Evolutionary conservation across 2,888 invertebrate species (phyloP).

Genomic region (Drosophila infuscata): DNA sequence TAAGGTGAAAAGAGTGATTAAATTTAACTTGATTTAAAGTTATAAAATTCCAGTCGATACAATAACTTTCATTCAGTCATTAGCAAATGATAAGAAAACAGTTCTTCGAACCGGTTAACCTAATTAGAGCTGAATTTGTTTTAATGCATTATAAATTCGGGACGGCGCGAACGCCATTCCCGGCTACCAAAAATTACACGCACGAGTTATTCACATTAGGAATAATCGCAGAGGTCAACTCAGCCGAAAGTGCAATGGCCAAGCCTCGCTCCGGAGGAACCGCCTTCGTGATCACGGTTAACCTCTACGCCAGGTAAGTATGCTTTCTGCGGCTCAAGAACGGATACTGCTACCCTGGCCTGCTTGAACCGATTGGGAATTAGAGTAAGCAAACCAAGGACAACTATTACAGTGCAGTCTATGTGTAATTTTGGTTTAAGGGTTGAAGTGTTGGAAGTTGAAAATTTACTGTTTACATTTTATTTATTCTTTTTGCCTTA

Average conservation of each 20-base stretch:
- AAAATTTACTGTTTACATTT: too few relatives aligned
- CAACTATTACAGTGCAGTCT: too few relatives aligned
- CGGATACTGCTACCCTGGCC: neutral
- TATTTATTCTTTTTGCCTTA: too few relatives aligned
- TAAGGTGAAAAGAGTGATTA: neutral
- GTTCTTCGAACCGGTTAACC: rapidly evolving
- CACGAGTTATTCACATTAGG: conserved; percentile 77
- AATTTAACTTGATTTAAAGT: neutral
- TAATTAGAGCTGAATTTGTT: rapidly evolving
- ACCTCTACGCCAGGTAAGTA: conserved; percentile 79
- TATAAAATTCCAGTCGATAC: neutral
- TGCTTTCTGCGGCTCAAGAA: conserved; percentile 40
- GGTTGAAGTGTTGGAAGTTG: too few relatives aligned
- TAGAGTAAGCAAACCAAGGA: too few relatives aligned
- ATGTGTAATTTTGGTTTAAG: too few relatives aligned
- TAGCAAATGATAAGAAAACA: neutral
- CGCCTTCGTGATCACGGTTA: conserved; percentile 79
- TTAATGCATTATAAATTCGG: conserved; percentile 45
- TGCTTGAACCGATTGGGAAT: conserved; percentile 42
- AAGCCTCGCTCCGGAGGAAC: conserved; percentile 77
- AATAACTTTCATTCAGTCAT: neutral
- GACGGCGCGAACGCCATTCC: conserved; percentile 76
- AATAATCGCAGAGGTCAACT: conserved; percentile 78
- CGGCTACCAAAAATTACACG: conserved; percentile 74
- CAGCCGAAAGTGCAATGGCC: conserved; percentile 74